Percentiles rank a stretch among this genome's conserved stretches.
These are phyloP conservation scores for Pseudorasbora parva DNA, from an alignment of 2,113 vertebrate species.

Conservation along the genomic window DNA sequence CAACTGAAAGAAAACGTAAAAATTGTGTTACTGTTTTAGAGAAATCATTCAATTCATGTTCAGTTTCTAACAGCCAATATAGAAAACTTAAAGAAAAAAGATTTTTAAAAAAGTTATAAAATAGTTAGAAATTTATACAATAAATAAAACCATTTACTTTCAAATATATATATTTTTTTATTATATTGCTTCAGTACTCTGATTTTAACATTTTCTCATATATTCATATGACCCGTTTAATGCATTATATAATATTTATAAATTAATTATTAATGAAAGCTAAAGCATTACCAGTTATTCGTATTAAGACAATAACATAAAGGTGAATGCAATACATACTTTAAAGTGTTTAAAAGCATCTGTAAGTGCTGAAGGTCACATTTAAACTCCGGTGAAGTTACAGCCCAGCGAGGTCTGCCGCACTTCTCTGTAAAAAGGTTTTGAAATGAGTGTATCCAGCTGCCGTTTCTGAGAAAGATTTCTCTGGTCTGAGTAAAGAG, in stretches of 20 bases:
- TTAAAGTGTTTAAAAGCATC: not conserved
- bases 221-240: not conserved
- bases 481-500: not conserved
- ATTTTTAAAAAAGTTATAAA: not conserved
- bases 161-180: no score
- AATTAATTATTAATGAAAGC: not conserved
- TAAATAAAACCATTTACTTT: not conserved
- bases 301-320: not conserved
- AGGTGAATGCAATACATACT: not conserved
- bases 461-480: not conserved
- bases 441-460: not conserved
- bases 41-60: no score
- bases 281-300: not conserved
- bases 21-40: not conserved
- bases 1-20: conserved; percentile 60
- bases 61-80: not conserved
- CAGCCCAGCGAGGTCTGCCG: conserved; percentile 5
- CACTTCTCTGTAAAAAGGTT: not conserved
- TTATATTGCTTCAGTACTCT: not conserved
- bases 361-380: not conserved
- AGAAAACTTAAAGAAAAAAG: not conserved
- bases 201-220: not conserved
- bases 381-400: conserved; percentile 33
- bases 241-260: not conserved
- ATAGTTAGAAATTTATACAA: not conserved